Base-by-base conservation (phyloP, 2,797 vertebrate species). In the Acrocephalus scirpaceus region DNA sequence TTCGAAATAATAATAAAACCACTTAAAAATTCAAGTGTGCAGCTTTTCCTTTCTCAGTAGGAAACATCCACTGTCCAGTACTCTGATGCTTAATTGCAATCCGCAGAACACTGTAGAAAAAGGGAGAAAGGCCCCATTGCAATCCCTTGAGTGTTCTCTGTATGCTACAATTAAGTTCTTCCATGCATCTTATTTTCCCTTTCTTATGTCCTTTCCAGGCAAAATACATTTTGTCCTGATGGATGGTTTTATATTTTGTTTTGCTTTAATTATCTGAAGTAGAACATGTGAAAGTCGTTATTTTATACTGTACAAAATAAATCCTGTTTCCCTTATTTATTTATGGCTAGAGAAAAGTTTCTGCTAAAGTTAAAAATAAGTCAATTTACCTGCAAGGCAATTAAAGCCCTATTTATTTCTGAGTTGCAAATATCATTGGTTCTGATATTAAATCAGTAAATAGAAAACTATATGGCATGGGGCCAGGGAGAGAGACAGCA, bases 161-260 rank as follows among this genome's bases (percentile, higher is more conserved):
- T 32, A n/a, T 23, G 65, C 56, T 45, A 85, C 83, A 94, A 92
- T 82, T 92, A 95, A 87, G 61, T 94, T 90, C 38, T 40, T 71
- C 67, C 32, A 70, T 27, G 44, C 57, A 90, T 87, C 88, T 94
- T 92, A 83, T 86, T 89, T 93, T 89, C 50, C 19, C 40, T 85
- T 93, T 87, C 74, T 82, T 77, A 87, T 62, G 42, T 90, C 74
- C 47, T 96, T 90, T 79, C 67, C 40, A 91, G 50, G 36, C 42
- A 87, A 94, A 96, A 95, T 38, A 23, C 11, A 32, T 53, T 62
- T 75, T 88, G 58, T 88, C 90, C 80, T 81, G 45, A 67, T 60
- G 60, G 51, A 84, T 53, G 21, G n/a, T 21, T 83, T 94, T 86
- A 42, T 72, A 44, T 92, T 81, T 92, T 90, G 44, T 56, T 93